phyloP scores from a whole-genome alignment of 2,113 vertebrate species.

The Proteles cristata region DNA sequence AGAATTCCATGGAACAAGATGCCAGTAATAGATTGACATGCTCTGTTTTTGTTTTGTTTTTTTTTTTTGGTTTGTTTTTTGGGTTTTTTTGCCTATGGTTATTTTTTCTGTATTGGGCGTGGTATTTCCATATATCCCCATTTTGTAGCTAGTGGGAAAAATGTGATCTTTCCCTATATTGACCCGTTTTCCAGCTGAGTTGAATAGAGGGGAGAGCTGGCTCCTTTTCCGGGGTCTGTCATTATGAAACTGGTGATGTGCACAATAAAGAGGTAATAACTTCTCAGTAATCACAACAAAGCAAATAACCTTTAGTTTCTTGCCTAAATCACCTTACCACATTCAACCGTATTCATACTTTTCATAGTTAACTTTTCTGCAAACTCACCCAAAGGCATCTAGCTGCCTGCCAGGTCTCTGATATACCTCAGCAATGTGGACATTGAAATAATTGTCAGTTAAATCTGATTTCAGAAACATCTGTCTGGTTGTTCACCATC shows the following conservation, averaged over 20 bases:
- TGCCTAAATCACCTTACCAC: background rate
- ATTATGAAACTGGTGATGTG: background rate
- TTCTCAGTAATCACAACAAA: background rate
- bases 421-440: rapidly evolving
- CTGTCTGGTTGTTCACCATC: background rate
- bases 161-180: background rate
- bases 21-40: background rate
- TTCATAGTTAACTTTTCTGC: background rate
- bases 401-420: background rate
- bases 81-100: background rate
- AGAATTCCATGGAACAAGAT: background rate
- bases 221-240: background rate
- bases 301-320: background rate
- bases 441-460: background rate
- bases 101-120: background rate
- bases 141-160: background rate
- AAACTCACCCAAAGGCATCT: background rate
- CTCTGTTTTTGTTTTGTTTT: background rate
- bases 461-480: background rate
- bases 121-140: background rate
- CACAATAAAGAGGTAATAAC: background rate
- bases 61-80: too few relatives aligned
- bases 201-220: background rate
- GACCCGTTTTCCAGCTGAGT: background rate
- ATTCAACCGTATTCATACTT: background rate